These are phyloP conservation scores for Clanis bilineata DNA, from an alignment of 2,888 invertebrate species.

Conservation along the genomic window DNA sequence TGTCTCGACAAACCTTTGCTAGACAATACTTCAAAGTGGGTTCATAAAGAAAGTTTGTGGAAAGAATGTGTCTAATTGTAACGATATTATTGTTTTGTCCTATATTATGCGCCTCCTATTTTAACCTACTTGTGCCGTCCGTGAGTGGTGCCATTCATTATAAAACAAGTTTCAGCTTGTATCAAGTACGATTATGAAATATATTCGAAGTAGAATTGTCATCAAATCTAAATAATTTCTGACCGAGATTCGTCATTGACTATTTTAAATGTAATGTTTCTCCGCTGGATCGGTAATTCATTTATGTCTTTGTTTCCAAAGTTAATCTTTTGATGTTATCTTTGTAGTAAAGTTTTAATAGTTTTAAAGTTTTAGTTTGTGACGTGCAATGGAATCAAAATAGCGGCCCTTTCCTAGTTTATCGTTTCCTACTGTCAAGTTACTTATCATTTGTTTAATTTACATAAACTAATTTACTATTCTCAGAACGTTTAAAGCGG, in stretches of 20 bases:
- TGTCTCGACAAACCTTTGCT: no score
- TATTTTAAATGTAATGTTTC: conserved; percentile 35
- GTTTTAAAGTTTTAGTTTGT: no score
- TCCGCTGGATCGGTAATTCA: neutral
- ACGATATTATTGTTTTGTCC: neutral
- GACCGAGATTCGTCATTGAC: conserved; percentile 21
- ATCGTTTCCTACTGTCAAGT: conserved; percentile 33
- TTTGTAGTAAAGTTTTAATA: no score
- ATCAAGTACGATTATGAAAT: neutral
- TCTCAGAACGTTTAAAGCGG: conserved; percentile 17
- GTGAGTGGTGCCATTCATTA: neutral
- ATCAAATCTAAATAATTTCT: neutral
- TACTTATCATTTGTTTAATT: conserved; percentile 33
- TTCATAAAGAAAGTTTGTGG: no score
- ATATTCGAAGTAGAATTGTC: neutral
- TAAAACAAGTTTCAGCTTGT: neutral
- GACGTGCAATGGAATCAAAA: conserved; percentile 44
- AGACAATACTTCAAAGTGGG: no score
- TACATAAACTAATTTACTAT: conserved; percentile 28
- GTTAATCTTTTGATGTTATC: no score
- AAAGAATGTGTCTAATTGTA: no score
- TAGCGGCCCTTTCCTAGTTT: conserved; percentile 39
- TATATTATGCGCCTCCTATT: neutral
- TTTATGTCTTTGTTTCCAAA: no score
- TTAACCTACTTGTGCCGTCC: neutral